Conservation (phyloP, 2,113 vertebrate species). For the Neolamprologus fasciatus region DNA sequence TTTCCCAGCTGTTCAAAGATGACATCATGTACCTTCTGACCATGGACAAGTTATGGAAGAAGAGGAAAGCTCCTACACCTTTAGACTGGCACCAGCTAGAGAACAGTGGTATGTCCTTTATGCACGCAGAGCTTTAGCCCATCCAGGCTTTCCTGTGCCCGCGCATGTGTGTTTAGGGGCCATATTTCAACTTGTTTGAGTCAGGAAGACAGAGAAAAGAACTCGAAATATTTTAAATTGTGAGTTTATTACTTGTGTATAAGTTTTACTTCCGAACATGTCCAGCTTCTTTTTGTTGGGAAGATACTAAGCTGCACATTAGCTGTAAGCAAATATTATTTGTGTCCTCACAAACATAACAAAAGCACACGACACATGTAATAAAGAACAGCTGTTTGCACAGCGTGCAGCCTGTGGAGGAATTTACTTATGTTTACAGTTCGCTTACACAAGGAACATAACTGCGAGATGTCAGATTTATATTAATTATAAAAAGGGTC, state of each 20-base stretch:
- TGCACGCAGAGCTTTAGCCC: background rate
- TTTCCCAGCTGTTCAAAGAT: constrained; percentile 89
- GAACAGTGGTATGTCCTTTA: constrained; percentile 71
- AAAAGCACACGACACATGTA: background rate
- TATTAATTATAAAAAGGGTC: background rate
- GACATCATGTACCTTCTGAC: constrained; percentile 94
- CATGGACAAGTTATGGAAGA: constrained; percentile 98
- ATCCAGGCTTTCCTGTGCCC: background rate
- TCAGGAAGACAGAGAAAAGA: background rate
- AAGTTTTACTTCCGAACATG: background rate
- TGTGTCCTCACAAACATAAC: background rate
- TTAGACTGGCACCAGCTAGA: constrained; percentile 89
- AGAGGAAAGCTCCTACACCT: constrained; percentile 91
- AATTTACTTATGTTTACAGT: background rate
- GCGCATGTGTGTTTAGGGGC: background rate
- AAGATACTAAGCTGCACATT: background rate
- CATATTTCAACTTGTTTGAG: background rate
- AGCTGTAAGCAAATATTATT: background rate
- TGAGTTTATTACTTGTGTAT: background rate
- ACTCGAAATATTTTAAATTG: background rate
- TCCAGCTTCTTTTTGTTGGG: background rate
- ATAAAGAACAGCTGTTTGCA: background rate
- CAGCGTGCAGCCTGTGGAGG: background rate
- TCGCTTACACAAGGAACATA: background rate
- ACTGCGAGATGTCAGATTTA: background rate